Evolutionary conservation across 2,888 invertebrate species (phyloP).

Genomic region (Hirtodrosophila histrioides): DNA sequence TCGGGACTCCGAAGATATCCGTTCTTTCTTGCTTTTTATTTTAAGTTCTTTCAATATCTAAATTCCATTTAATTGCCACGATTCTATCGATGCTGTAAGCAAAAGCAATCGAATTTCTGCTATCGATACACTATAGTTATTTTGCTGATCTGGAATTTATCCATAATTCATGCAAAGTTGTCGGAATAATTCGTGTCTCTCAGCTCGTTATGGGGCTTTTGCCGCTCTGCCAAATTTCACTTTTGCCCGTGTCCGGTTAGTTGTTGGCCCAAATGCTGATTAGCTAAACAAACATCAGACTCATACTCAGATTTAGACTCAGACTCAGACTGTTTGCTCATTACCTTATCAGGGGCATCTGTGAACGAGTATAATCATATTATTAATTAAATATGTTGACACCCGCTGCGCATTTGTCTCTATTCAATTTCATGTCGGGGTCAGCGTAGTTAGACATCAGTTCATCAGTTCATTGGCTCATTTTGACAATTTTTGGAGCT

Average conservation of each 20-base stretch:
- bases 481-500: slow-evolving; percentile 14
- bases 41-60: too few relatives aligned
- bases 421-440: slow-evolving; percentile 20
- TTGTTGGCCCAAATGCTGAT: slow-evolving; percentile 11
- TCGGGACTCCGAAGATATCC: too few relatives aligned
- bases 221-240: slow-evolving; percentile 44
- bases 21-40: too few relatives aligned
- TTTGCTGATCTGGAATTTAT: too few relatives aligned
- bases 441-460: slow-evolving; percentile 26
- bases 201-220: slow-evolving; percentile 18
- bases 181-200: slow-evolving; percentile 11
- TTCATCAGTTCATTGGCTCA: slow-evolving; percentile 24
- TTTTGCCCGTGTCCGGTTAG: slow-evolving; percentile 18
- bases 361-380: slow-evolving; percentile 9
- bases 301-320: too few relatives aligned
- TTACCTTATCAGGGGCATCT: slow-evolving; percentile 29
- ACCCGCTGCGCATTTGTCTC: slow-evolving; percentile 19
- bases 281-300: slow-evolving; percentile 10
- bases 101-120: too few relatives aligned
- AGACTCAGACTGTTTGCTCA: slow-evolving; percentile 1
- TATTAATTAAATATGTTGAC: slow-evolving; percentile 47
- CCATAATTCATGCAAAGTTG: too few relatives aligned
- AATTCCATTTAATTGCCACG: too few relatives aligned
- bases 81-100: too few relatives aligned
- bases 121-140: too few relatives aligned